Percentiles rank a stretch among this genome's conserved stretches.
phyloP scores from a whole-genome alignment of 2,797 vertebrate genomes.

The Oceanodroma leucorhoa region DNA sequence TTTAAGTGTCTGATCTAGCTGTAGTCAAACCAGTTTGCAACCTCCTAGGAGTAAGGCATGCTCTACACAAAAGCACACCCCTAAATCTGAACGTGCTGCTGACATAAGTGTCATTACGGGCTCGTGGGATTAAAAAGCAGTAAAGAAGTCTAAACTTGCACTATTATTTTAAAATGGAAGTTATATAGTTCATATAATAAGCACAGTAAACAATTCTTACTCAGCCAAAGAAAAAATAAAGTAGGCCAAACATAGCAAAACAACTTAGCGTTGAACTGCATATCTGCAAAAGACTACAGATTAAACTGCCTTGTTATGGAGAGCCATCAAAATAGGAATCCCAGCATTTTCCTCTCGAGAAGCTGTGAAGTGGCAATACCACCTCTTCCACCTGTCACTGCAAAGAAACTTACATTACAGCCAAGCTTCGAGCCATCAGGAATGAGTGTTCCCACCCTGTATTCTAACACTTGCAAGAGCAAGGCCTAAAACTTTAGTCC shows the following conservation, averaged over 20 bases:
- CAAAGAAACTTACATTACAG: background rate
- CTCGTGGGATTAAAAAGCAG: background rate
- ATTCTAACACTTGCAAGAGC: background rate
- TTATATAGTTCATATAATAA: background rate
- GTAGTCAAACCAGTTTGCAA: background rate
- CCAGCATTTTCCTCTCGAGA: background rate
- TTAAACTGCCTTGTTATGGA: background rate
- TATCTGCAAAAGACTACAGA: background rate
- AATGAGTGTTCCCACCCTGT: rapidly evolving
- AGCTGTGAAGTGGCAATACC: background rate
- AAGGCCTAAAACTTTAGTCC: background rate
- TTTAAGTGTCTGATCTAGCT: background rate
- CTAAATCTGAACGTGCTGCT: background rate
- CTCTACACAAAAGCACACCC: background rate
- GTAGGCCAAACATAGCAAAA: background rate
- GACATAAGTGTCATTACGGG: background rate
- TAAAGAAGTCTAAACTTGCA: background rate
- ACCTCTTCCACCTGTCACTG: background rate
- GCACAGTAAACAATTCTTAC: background rate
- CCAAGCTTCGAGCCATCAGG: background rate
- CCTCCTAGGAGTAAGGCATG: background rate
- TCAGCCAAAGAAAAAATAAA: background rate
- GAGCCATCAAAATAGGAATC: background rate
- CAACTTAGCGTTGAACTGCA: rapidly evolving
- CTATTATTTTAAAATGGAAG: background rate